phyloP scores from a whole-genome alignment of 2,888 invertebrate species.

The Odontomyia ornata region DNA sequence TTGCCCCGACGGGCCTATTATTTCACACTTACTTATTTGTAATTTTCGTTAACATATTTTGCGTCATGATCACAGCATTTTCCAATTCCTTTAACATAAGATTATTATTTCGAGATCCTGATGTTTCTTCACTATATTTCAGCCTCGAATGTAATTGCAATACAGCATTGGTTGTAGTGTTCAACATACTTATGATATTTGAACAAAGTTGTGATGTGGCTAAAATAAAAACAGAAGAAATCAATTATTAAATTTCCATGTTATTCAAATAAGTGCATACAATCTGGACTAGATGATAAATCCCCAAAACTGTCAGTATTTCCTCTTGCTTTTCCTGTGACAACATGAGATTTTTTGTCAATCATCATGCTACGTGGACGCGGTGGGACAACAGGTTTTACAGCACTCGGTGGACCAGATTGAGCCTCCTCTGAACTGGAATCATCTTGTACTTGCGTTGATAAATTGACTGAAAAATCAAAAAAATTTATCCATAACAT shows the following conservation, averaged over 20 bases:
- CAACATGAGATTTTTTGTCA: constrained; percentile 64
- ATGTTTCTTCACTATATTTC: constrained; percentile 60
- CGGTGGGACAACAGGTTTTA: constrained; percentile 71
- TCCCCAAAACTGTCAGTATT: constrained; percentile 46
- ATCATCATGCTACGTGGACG: constrained; percentile 73
- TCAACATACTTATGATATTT: constrained; percentile 69
- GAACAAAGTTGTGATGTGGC: constrained; percentile 72
- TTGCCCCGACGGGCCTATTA: no score
- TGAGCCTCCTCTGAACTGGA: constrained; percentile 79
- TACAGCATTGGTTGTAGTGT: constrained; percentile 63
- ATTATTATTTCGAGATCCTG: constrained; percentile 55
- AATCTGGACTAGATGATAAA: constrained; percentile 61
- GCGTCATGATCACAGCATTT: constrained; percentile 65
- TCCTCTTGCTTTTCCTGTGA: constrained; percentile 57
- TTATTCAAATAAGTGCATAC: constrained; percentile 60
- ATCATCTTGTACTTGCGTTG: constrained; percentile 78
- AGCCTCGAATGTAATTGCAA: constrained; percentile 63
- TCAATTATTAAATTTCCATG: neutral
- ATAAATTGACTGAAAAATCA: constrained; percentile 70
- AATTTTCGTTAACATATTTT: constrained; percentile 64
- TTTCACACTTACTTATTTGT: constrained; percentile 54
- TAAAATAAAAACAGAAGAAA: constrained; percentile 54
- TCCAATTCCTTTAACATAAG: constrained; percentile 64
- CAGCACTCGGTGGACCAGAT: constrained; percentile 55
- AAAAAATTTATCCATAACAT: constrained; percentile 42